Evolutionary conservation across 2,888 invertebrate genomes (phyloP).

Genomic region (Phragmatobia fuliginosa): DNA sequence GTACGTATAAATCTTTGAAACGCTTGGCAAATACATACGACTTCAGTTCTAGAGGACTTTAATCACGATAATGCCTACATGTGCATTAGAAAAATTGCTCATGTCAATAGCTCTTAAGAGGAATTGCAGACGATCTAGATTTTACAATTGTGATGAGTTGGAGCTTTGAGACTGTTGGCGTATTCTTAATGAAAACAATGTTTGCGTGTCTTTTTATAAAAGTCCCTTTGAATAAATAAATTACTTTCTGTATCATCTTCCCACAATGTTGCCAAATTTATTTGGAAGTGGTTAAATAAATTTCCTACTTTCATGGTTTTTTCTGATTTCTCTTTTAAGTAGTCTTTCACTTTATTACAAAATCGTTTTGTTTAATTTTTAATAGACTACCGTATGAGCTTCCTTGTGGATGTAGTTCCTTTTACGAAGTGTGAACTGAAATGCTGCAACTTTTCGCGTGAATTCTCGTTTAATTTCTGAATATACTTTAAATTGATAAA

Average conservation of each 20-base stretch:
- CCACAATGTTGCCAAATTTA: too few relatives aligned
- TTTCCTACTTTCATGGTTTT: too few relatives aligned
- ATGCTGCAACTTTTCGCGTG: too few relatives aligned
- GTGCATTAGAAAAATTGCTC: constrained; percentile 70
- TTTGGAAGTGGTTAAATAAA: too few relatives aligned
- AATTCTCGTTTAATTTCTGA: too few relatives aligned
- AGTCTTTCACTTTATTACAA: too few relatives aligned
- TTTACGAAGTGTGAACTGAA: too few relatives aligned
- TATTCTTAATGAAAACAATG: not conserved
- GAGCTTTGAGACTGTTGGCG: not conserved
- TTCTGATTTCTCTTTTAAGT: too few relatives aligned
- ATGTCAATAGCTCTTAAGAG: constrained; percentile 43
- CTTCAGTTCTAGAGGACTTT: constrained; percentile 53
- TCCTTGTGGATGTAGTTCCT: too few relatives aligned
- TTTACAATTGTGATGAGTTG: constrained; percentile 29
- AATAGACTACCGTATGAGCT: too few relatives aligned
- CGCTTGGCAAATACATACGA: constrained; percentile 57
- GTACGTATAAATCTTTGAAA: constrained; percentile 46
- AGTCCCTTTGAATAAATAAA: not conserved
- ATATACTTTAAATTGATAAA: too few relatives aligned
- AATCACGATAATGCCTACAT: constrained; percentile 66
- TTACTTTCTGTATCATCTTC: not conserved
- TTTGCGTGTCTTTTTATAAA: not conserved
- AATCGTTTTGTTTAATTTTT: too few relatives aligned
- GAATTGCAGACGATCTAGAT: constrained; percentile 37